Evolutionary conservation across 2,888 invertebrate species (phyloP), one percentile per base, ranked within the genome.

Genomic region (Osmoderma eremita): DNA sequence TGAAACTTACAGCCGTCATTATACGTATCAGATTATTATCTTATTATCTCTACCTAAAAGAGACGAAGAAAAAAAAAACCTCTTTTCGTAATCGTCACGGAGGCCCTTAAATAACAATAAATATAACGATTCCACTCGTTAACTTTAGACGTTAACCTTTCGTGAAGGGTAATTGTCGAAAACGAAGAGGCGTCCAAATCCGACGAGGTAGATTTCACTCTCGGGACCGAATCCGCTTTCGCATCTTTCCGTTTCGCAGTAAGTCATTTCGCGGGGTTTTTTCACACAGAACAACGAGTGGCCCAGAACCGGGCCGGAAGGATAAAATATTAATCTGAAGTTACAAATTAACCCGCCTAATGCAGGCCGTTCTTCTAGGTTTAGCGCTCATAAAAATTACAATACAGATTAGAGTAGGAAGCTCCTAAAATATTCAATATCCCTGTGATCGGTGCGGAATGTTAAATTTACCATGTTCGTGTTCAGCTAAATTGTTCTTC

Each of bases 151-250:
- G 45, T 61, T 61, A 61, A 61, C 58, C 58, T 61, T 61, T 61
- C 58, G 48, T 30, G 45, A 61, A 61, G 58, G 58, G 58, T 61
- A 61, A 61, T 61, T 61, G 58, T 61, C 45, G 58, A 61, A 61
- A 61, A 61, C 58, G 58, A 45, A 45, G 45, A 48, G 58, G 58
- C 58, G 58, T 61, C 42, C 45, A 61, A 61, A 61, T 45, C 58
- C 58, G 24, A 45, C 30, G 58, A 24, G 22, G 58, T 42, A 45
- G 58, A 61, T 61, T 61, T 61, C 45, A 61, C 58, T 61, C 58
- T 17, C 58, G 58, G 58, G 58, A 61, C 42, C 17, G 24, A 5
- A 24, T n/a, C 30, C 58, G 42, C 10, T 22, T 24, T 24, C 38
- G 53, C 38, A 53, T 39, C 42, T 58, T 58, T 12, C 30, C 15